Evolutionary conservation across 2,797 vertebrate species (phyloP).

Genomic region (Falco berigora): DNA sequence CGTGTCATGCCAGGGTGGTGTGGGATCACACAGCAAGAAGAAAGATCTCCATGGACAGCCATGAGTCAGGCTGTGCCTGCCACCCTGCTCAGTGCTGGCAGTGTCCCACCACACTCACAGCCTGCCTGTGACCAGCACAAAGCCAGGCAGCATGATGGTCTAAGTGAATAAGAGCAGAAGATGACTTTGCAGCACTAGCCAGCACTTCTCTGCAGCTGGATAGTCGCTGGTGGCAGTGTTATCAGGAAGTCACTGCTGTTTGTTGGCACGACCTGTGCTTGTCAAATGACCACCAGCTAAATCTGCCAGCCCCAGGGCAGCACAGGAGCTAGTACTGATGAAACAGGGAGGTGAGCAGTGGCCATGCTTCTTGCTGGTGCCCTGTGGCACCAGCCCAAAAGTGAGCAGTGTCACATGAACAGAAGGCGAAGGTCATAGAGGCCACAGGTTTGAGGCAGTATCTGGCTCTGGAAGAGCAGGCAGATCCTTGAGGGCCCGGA

Average conservation of each 20-base stretch:
- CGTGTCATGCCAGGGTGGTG: too few relatives aligned
- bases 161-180: background rate
- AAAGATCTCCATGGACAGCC: too few relatives aligned
- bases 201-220: background rate
- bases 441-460: background rate
- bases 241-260: background rate
- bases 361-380: background rate
- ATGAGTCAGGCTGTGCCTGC: background rate
- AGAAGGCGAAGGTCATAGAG: background rate
- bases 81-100: background rate
- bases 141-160: background rate
- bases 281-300: background rate
- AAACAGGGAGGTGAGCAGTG: background rate
- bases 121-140: accelerated
- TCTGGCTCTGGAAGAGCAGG: background rate
- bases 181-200: background rate
- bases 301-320: background rate
- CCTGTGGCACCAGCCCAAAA: background rate
- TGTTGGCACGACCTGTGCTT: background rate
- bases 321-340: background rate
- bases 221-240: accelerated
- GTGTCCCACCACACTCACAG: background rate
- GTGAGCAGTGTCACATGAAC: accelerated
- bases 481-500: background rate
- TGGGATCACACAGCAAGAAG: background rate